Evolutionary conservation across 2,113 vertebrate species (phyloP).

Genomic region (Leiothrix lutea): DNA sequence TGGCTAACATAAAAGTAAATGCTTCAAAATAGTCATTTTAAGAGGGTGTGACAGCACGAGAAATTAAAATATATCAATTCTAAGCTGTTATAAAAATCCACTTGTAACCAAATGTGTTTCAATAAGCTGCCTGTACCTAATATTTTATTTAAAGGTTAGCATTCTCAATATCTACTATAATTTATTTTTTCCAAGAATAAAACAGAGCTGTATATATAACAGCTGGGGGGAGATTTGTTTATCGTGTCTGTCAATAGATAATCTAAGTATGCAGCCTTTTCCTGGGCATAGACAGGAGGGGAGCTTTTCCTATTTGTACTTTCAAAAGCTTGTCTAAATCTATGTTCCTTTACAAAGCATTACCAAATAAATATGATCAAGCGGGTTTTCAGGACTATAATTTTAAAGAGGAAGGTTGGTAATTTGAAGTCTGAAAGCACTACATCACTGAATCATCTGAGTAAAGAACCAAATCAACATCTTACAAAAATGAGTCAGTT

Average conservation of each 20-base stretch:
- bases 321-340: neutral
- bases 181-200: neutral
- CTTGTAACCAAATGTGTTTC: neutral
- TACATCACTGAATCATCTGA: neutral
- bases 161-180: neutral
- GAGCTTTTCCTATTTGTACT: neutral
- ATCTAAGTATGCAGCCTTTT: neutral
- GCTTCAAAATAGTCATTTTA: conserved; percentile 1
- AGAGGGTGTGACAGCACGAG: neutral
- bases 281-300: neutral
- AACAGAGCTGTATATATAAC: neutral
- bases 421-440: neutral
- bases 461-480: neutral
- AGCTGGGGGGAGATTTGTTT: neutral
- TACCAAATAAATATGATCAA: neutral
- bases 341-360: neutral
- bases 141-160: neutral
- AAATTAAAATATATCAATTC: neutral
- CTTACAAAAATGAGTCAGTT: neutral
- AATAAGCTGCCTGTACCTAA: neutral
- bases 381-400: neutral
- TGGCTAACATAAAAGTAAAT: neutral
- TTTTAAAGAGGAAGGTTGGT: neutral
- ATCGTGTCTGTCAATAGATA: neutral
- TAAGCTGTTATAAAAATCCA: neutral